phyloP scores from a whole-genome alignment of 2,113 vertebrate genomes.

The Rhinolophus ferrumequinum region DNA sequence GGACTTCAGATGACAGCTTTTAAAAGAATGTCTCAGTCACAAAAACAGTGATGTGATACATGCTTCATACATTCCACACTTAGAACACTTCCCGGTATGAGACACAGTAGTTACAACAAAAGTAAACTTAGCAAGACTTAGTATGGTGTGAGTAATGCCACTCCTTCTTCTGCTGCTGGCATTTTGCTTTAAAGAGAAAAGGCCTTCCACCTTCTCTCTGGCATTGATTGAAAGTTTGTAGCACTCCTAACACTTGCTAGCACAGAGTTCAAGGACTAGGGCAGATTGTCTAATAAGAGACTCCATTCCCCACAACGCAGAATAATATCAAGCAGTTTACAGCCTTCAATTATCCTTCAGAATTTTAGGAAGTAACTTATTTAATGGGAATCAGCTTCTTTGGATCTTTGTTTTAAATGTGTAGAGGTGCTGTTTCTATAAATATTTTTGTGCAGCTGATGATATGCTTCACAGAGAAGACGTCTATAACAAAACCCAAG shows the following conservation, averaged over 20 bases:
- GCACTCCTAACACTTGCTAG: not conserved
- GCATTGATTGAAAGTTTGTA: not conserved
- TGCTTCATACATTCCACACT: not conserved
- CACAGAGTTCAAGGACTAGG: constrained; percentile 38
- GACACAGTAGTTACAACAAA: not conserved
- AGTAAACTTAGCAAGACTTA: not conserved
- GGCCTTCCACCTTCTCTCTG: constrained; percentile 22
- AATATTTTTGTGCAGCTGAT: constrained; percentile 15
- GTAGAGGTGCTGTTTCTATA: not conserved
- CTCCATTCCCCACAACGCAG: not conserved
- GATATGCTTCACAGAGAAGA: not conserved
- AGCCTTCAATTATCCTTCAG: constrained; percentile 15
- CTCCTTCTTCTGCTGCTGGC: constrained; percentile 24
- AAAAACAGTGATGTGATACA: constrained; percentile 4
- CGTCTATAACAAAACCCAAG: not conserved
- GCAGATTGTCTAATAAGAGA: constrained; percentile 3
- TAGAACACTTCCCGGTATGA: constrained; percentile 22
- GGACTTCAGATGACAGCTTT: constrained; percentile 45
- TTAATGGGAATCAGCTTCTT: not conserved
- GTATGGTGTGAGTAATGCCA: not conserved
- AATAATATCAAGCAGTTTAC: not conserved
- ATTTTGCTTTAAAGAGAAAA: constrained; percentile 20
- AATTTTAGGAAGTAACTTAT: constrained; percentile 37
- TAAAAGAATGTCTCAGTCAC: constrained; percentile 53
- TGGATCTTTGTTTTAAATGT: constrained; percentile 35